Evolutionary conservation across 2,113 vertebrate species (phyloP), one percentile per base, ranked within the genome.

Genomic region (Chroicocephalus ridibundus): DNA sequence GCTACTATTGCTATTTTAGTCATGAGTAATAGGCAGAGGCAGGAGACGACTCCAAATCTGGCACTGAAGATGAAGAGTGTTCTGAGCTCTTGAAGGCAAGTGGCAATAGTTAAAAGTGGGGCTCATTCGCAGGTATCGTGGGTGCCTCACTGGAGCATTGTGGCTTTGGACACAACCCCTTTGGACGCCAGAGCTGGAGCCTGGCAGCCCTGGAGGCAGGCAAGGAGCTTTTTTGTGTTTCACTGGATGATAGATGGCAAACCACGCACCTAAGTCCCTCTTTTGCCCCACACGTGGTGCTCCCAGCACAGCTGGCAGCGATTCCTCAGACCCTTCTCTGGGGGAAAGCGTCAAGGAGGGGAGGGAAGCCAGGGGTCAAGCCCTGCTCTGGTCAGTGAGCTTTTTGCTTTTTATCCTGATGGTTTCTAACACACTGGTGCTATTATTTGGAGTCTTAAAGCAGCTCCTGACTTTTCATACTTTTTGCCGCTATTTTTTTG

Each of bases 271-370:
- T 4, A n/a, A 61, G 10, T 24, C 16, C 29, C 46, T 47, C 13
- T 40, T 52, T 5, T 13, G 11, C 2, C 61, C 29, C 5, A 38
- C 0, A 2, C 26, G 44, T 31, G 9, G 16, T 22, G 27, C 54
- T 51, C 52, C 47, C 38, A 40, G 38, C 6, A 9, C 9, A 46
- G 44, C n/a, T 0, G 1, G 52, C 34, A n/a, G 15, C 8, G 54
- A 22, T 36, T 75, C 29, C 24, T 61, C 11, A 31, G 46, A 46
- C 34, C 14, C 11, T 52, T 80, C 51, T 22, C 10, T 5, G 2
- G n/a, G 31, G 46, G 16, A 86, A 55, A 36, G 32, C 26, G 32
- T 17, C 31, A 51, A 44, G 57, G 40, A 49, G 40, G 10, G 46
- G 27, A n/a, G 29, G 38, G 6, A 86, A 81, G 17, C 40, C 40